phyloP scores from a whole-genome alignment of 2,888 invertebrate species.

The Ectemnius cavifrons region DNA sequence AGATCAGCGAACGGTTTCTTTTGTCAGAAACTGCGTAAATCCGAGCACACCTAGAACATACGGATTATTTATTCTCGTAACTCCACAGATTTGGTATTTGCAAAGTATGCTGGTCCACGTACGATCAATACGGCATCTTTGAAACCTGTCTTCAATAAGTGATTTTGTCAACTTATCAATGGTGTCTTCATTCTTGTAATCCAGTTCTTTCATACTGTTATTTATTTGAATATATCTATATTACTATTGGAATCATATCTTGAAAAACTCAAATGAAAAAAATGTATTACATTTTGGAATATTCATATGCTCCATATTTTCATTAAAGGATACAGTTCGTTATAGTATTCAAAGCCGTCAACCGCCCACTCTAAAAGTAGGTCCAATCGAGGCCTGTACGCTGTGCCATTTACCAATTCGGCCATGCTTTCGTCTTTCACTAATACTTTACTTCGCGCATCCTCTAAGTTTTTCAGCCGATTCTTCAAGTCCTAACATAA shows the following conservation, averaged over 20 bases:
- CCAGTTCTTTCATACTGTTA: constrained; percentile 54
- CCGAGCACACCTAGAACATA: constrained; percentile 64
- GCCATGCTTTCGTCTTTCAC: constrained; percentile 57
- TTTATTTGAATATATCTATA: constrained; percentile 42
- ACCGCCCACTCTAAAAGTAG: constrained; percentile 68
- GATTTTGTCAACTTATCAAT: constrained; percentile 58
- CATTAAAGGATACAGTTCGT: constrained; percentile 64
- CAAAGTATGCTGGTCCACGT: constrained; percentile 30
- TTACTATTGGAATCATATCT: not conserved
- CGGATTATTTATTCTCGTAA: constrained; percentile 18
- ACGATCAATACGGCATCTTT: constrained; percentile 61
- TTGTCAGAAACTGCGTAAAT: constrained; percentile 65
- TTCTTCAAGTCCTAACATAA: constrained; percentile 64
- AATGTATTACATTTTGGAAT: not conserved
- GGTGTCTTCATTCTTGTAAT: constrained; percentile 62
- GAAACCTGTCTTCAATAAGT: constrained; percentile 54
- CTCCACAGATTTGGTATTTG: constrained; percentile 1
- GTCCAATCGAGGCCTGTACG: constrained; percentile 64
- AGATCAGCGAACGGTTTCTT: constrained; percentile 26
- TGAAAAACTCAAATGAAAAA: not conserved
- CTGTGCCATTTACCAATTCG: constrained; percentile 65
- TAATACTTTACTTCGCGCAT: constrained; percentile 60
- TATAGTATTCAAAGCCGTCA: constrained; percentile 60
- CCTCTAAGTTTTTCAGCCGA: constrained; percentile 61
- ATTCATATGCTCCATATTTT: not conserved